Evolutionary conservation across 2,113 vertebrate species (phyloP).

Genomic region (Diphyllodes magnificus): DNA sequence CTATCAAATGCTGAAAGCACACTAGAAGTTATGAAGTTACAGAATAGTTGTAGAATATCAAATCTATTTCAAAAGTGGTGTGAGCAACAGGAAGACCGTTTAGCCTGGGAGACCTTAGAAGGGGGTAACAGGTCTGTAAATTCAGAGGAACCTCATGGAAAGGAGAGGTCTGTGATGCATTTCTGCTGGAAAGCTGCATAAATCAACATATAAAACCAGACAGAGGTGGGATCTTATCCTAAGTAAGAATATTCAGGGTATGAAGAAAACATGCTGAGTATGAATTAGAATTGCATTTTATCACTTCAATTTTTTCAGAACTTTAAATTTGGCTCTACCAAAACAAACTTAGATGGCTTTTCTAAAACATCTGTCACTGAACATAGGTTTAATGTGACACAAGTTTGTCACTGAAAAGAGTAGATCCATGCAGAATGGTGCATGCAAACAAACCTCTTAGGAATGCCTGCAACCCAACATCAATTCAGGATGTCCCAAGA

Average conservation of each 20-base stretch:
- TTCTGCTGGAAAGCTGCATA: neutral
- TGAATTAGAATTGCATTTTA: neutral
- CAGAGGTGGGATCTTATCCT: neutral
- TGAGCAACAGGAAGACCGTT: neutral
- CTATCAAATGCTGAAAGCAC: neutral
- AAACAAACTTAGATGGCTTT: neutral
- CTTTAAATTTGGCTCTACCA: neutral
- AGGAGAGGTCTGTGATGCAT: neutral
- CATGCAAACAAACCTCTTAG: neutral
- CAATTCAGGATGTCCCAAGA: neutral
- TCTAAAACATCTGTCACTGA: neutral
- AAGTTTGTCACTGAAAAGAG: neutral
- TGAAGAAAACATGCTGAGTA: neutral
- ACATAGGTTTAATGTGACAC: neutral
- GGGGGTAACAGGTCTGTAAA: neutral
- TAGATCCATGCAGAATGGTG: neutral
- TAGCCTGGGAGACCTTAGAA: neutral
- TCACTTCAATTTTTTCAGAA: neutral
- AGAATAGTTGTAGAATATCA: neutral
- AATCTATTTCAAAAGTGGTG: neutral
- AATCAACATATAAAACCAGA: neutral
- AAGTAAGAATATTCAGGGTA: neutral
- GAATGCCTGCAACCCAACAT: neutral
- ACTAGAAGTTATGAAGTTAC: neutral
- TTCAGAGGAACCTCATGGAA: neutral